Conservation (phyloP, 2,888 invertebrate genomes). For the Blera fallax region DNA sequence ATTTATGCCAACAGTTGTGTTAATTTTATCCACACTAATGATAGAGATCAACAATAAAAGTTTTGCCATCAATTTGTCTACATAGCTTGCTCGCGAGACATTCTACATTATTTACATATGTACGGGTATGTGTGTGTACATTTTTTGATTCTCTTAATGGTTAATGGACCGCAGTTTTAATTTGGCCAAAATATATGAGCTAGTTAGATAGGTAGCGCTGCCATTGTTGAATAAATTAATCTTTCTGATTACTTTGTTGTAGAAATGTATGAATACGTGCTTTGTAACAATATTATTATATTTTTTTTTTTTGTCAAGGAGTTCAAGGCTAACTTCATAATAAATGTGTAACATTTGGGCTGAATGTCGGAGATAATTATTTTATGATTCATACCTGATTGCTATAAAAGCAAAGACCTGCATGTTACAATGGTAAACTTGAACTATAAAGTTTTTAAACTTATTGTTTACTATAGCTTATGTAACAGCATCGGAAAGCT, state of each 20-base stretch:
- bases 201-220: constrained; percentile 31
- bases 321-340: constrained; percentile 43
- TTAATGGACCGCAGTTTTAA: constrained; percentile 61
- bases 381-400: neutral
- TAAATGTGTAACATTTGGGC: neutral
- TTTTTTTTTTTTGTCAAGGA: neutral
- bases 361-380: neutral
- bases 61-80: constrained; percentile 72
- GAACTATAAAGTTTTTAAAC: too few relatives aligned
- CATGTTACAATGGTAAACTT: too few relatives aligned
- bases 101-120: neutral
- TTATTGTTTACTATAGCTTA: too few relatives aligned
- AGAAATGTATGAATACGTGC: neutral
- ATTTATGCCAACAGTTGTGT: constrained; percentile 57
- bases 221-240: constrained; percentile 51
- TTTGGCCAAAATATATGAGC: constrained; percentile 43
- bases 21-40: constrained; percentile 62
- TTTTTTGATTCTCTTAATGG: constrained; percentile 45
- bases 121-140: neutral
- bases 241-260: constrained; percentile 41
- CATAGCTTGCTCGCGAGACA: constrained; percentile 6
- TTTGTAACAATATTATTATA: neutral
- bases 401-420: neutral
- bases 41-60: constrained; percentile 72
- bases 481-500: too few relatives aligned